Conservation (phyloP, 1,140 invertebrate genomes). For the Bombus pascuorum region DNA sequence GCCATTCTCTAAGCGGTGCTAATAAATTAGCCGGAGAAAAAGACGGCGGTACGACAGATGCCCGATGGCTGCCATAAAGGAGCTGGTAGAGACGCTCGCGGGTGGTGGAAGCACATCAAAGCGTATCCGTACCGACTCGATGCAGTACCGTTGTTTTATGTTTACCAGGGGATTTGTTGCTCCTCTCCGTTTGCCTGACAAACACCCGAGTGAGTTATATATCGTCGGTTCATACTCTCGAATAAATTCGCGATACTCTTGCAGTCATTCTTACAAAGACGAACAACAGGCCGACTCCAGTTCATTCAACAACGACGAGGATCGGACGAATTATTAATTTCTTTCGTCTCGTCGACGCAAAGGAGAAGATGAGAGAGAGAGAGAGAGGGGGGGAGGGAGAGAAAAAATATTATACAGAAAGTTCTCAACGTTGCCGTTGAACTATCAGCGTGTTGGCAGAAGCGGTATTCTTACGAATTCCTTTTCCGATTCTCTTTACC, state of each 20-base stretch:
- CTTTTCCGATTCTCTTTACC: slow-evolving; percentile 30
- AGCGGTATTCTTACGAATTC: slow-evolving; percentile 33
- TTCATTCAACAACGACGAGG: not conserved
- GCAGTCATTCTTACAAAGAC: slow-evolving; percentile 3
- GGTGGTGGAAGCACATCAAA: slow-evolving; percentile 66
- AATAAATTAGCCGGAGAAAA: slow-evolving; percentile 81
- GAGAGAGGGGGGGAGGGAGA: no score
- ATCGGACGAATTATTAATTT: not conserved
- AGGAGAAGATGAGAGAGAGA: fast-evolving
- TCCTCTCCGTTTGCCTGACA: slow-evolving; percentile 38
- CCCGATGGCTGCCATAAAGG: slow-evolving; percentile 77
- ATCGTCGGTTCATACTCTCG: slow-evolving; percentile 16
- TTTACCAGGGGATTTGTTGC: slow-evolving; percentile 64
- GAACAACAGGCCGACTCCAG: no score
- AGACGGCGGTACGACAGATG: slow-evolving; percentile 79
- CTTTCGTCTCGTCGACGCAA: not conserved
- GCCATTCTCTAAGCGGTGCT: slow-evolving; percentile 69
- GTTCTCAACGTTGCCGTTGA: not conserved
- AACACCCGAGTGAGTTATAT: slow-evolving; percentile 19
- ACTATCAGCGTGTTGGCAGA: not conserved
- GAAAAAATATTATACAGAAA: not conserved
- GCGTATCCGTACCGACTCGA: slow-evolving; percentile 52
- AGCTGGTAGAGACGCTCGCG: slow-evolving; percentile 50
- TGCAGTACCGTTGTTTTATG: slow-evolving; percentile 59
- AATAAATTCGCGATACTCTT: slow-evolving; percentile 47